Base-by-base conservation (phyloP, 2,113 vertebrate species). In the Orycteropus afer region DNA sequence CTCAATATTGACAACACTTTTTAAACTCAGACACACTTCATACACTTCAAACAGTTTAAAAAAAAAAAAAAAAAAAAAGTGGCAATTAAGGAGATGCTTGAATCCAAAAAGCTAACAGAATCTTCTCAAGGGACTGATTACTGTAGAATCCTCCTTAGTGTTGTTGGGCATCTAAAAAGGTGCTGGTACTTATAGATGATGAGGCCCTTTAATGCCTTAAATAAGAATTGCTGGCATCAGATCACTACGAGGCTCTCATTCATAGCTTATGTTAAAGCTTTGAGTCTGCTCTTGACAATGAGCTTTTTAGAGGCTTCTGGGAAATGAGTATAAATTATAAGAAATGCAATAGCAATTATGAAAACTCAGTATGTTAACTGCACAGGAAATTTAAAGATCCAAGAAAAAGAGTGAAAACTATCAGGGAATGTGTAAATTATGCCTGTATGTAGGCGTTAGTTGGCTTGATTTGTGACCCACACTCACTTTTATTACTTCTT, bases 281-380 rank as follows among this genome's bases (percentile, higher is more conserved):
- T 42, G 57, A 22, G 42, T 89, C 61, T 42, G 15, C 22, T 85
- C 55, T 2, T 15, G 40, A 90, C 93, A 95, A 87, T 53, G 27
- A 83, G 78, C 78, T 83, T 61, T 89, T 78, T 37, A 47, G 73
- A 82, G 88, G 67, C 69, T 95, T 79, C 88, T 86, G 73, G 45
- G 90, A 95, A 97, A 90, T 40, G 63, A 27, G 57, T 20, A 49
- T 92, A 93, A 87, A 92, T 93, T 47, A 93, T 12, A 85, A 94
- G 96, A 95, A 90, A 90, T 20, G 40, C 69, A 59, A 49, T 53
- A 91, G 96, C 88, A 83, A 79, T 97, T 92, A 90, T 89, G 73
- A 97, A 97, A 93, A 89, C 93, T 74, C 90, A 93, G 83, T 95
- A 90, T 45, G 55, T 55, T 94, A 34, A 78, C 74, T 95, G 55